Evolutionary conservation across 1,140 invertebrate species (phyloP).

Genomic region (Dinothrombium tinctorium): DNA sequence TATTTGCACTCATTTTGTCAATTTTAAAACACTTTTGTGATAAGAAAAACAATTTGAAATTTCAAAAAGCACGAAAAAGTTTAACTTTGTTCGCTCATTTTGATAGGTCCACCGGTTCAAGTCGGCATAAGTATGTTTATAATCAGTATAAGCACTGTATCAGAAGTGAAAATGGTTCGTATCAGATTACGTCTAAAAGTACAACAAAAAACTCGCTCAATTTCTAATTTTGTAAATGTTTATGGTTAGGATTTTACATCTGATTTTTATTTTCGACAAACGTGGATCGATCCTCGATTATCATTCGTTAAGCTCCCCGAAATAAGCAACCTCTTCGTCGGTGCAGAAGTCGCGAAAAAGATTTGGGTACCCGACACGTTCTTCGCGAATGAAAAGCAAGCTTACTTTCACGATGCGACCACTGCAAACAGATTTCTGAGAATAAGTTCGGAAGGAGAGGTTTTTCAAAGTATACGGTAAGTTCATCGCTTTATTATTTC

Average conservation of each 20-base stretch:
- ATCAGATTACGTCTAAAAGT: not conserved
- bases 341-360: slow-evolving; percentile 75
- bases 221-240: not conserved
- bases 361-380: slow-evolving; percentile 98
- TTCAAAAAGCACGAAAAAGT: no score
- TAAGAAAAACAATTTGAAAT: no score
- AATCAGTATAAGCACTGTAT: slow-evolving; percentile 91
- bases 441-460: slow-evolving; percentile 24
- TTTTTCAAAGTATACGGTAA: slow-evolving; percentile 25
- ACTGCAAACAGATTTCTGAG: slow-evolving; percentile 29
- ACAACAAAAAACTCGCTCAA: not conserved
- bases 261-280: slow-evolving; percentile 97
- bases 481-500: no score
- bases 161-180: slow-evolving; percentile 82
- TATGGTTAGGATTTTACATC: slow-evolving; percentile 69
- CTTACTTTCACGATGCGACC: slow-evolving; percentile 30
- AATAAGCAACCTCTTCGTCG: slow-evolving; percentile 10
- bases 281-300: slow-evolving; percentile 69
- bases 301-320: slow-evolving; percentile 19
- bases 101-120: slow-evolving; percentile 57
- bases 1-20: not conserved
- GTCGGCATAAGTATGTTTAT: slow-evolving; percentile 94
- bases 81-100: not conserved
- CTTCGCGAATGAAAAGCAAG: slow-evolving; percentile 56
- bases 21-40: not conserved